A percentile compares a stretch with the other conserved stretches of the same genome.
These are phyloP conservation scores for Pemphigus obesinymphae DNA, from an alignment of 1,140 invertebrate genomes.

Conservation along the genomic window DNA sequence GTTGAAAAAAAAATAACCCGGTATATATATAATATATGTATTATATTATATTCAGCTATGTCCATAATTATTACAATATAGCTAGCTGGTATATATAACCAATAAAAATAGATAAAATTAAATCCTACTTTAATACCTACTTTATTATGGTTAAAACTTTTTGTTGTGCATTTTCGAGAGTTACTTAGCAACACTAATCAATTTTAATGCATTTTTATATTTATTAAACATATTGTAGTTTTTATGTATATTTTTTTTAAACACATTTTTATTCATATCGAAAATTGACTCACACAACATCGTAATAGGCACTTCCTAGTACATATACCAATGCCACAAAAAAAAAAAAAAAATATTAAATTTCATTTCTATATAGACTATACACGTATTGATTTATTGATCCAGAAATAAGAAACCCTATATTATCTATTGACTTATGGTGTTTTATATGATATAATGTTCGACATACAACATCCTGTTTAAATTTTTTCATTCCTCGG, in stretches of 20 bases:
- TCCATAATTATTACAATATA: too few relatives aligned
- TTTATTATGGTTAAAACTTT: too few relatives aligned
- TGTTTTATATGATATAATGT: neutral
- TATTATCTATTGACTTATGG: too few relatives aligned
- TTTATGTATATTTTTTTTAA: neutral
- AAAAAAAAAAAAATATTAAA: neutral
- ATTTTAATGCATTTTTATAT: neutral
- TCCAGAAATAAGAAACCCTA: neutral
- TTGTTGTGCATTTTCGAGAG: conserved; percentile 2
- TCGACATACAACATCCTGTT: too few relatives aligned
- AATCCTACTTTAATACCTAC: too few relatives aligned
- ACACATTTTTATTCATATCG: neutral
- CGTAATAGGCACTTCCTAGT: neutral
- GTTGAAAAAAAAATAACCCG: too few relatives aligned
- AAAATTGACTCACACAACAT: neutral
- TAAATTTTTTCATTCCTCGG: too few relatives aligned
- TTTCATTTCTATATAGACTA: neutral
- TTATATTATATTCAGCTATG: too few relatives aligned
- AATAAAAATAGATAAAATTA: too few relatives aligned
- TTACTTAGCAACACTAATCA: neutral
- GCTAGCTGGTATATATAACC: too few relatives aligned
- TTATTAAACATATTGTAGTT: neutral
- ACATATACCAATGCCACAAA: neutral
- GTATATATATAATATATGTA: too few relatives aligned
- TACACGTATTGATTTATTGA: conserved; percentile 5